phyloP scores from a whole-genome alignment of 2,113 vertebrate species.

The Tyrannus savana region DNA sequence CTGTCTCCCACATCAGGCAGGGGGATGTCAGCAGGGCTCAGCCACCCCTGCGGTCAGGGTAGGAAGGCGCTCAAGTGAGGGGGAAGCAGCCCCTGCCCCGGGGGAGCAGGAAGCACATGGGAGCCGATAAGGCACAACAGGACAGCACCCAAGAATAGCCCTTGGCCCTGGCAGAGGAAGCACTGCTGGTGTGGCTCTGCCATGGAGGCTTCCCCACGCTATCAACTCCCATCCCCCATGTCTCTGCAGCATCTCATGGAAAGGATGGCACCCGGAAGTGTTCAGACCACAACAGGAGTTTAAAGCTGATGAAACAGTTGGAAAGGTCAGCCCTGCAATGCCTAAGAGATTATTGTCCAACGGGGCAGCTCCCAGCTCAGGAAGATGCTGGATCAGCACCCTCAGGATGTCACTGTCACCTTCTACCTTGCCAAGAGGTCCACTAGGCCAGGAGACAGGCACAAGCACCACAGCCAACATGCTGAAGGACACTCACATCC shows the following conservation, averaged over 20 bases:
- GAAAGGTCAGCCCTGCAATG: background rate
- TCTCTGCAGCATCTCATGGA: background rate
- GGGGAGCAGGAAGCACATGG: constrained; percentile 27
- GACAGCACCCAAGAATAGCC: constrained; percentile 25
- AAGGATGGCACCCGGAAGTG: background rate
- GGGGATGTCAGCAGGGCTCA: fast-evolving
- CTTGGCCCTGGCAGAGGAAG: background rate
- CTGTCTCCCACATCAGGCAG: background rate
- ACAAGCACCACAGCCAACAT: fast-evolving
- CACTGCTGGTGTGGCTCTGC: background rate
- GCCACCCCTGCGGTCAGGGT: background rate
- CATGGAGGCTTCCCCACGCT: background rate
- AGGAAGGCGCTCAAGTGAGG: background rate
- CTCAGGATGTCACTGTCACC: background rate
- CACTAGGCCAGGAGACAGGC: background rate
- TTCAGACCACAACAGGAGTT: background rate
- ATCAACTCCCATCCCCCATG: fast-evolving
- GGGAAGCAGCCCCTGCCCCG: background rate
- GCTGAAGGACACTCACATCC: background rate
- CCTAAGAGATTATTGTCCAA: background rate
- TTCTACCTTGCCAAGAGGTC: background rate
- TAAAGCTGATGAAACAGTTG: background rate
- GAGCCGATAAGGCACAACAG: background rate
- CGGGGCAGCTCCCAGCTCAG: background rate
- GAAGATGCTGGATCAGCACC: background rate